Conservation (phyloP, 2,797 vertebrate species). For the Pristis pectinata region DNA sequence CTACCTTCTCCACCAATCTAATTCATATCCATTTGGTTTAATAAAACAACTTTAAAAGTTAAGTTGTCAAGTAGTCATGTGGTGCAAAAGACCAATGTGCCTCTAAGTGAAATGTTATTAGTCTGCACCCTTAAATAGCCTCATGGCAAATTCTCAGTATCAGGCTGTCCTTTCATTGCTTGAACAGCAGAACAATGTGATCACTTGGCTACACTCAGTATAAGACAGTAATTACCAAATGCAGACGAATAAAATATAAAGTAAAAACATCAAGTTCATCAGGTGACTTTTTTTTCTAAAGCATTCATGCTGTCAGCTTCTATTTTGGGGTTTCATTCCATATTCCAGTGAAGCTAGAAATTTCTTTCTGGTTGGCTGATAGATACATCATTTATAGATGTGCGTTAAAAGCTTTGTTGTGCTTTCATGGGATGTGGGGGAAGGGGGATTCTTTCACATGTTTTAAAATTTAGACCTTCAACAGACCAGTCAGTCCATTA, state of each 20-base stretch:
- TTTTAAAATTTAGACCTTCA: not conserved
- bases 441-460: not conserved
- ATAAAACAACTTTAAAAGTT: not conserved
- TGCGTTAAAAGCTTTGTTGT: not conserved
- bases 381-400: not conserved
- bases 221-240: not conserved
- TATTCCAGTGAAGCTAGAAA: not conserved
- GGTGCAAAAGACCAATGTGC: no score
- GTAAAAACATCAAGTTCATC: not conserved
- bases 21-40: not conserved
- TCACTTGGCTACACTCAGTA: not conserved
- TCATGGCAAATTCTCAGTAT: not conserved
- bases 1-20: not conserved
- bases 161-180: not conserved
- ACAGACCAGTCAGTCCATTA: not conserved
- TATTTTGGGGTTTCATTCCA: not conserved
- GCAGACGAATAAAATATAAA: not conserved
- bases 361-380: not conserved
- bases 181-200: not conserved
- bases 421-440: not conserved
- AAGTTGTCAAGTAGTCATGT: not conserved
- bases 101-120: no score
- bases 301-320: not conserved
- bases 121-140: no score
- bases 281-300: not conserved